These are phyloP conservation scores for Leptobrachium leishanense DNA, from an alignment of 2,113 vertebrate species.

Conservation along the genomic window DNA sequence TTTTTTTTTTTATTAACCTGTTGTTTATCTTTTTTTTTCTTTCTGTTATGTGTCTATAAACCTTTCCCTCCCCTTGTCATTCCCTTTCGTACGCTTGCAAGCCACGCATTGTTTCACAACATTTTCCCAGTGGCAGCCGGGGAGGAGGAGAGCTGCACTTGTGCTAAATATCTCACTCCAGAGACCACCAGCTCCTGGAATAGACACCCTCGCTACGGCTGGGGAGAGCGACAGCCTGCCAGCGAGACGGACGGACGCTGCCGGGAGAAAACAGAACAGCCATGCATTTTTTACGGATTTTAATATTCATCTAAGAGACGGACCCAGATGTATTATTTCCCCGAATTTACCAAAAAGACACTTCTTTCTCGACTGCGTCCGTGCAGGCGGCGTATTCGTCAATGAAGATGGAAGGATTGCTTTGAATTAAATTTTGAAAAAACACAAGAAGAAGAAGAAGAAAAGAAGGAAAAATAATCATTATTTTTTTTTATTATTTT, in stretches of 20 bases:
- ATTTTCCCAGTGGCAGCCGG: conserved; percentile 15
- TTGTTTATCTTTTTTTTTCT: not conserved
- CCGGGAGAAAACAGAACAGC: conserved; percentile 17
- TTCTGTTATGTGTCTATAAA: not conserved
- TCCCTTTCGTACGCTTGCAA: not conserved
- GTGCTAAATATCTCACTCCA: conserved; percentile 12
- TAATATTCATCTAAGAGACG: conserved; percentile 9
- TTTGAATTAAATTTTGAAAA: not conserved
- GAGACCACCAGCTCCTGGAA: conserved; percentile 32
- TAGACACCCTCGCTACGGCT: conserved; percentile 26
- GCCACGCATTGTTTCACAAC: conserved; percentile 40
- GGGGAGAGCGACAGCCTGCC: not conserved
- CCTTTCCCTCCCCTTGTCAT: conserved; percentile 14
- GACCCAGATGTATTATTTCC: conserved; percentile 3
- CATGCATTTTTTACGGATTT: conserved; percentile 27
- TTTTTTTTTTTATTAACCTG: not conserved
- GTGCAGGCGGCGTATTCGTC: not conserved
- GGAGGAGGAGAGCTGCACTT: conserved; percentile 39
- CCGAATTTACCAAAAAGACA: conserved; percentile 11
- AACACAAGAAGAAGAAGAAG: not conserved
- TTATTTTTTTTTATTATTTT: too few species aligned
- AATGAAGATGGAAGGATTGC: conserved; percentile 12
- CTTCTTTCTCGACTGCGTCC: not conserved
- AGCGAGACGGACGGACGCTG: conserved; percentile 9
- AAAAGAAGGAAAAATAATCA: too few species aligned